Conservation (phyloP, 2,888 invertebrate species). For the Cephus runcator region DNA sequence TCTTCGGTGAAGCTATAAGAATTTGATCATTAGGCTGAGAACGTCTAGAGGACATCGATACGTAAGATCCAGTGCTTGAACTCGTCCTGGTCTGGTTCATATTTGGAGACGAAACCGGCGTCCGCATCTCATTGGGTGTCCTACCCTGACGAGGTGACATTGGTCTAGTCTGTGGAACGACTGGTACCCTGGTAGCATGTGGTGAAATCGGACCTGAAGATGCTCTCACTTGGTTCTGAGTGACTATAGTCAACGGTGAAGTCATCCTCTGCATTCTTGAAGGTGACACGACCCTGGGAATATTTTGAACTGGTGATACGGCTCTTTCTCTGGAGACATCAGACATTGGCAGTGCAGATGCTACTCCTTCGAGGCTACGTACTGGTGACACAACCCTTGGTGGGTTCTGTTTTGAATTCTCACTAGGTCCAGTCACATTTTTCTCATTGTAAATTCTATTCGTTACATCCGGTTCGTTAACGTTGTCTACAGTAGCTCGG, state of each 20-base stretch:
- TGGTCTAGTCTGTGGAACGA: neutral
- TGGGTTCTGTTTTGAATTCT: neutral
- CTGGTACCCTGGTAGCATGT: neutral
- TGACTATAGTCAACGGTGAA: slow-evolving; percentile 38
- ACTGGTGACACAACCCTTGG: slow-evolving; percentile 7
- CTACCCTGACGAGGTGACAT: slow-evolving; percentile 14
- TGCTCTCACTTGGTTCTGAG: slow-evolving; percentile 19
- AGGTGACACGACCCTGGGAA: slow-evolving; percentile 21
- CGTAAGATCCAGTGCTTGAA: slow-evolving; percentile 14
- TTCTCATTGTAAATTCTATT: neutral
- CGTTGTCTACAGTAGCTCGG: slow-evolving; percentile 31
- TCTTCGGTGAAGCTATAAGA: slow-evolving; percentile 57
- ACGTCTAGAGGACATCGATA: slow-evolving; percentile 29
- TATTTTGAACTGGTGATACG: too few relatives aligned
- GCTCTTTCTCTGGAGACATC: neutral
- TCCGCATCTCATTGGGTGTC: slow-evolving; percentile 13
- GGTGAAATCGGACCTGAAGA: slow-evolving; percentile 9
- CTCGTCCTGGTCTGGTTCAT: slow-evolving; percentile 19
- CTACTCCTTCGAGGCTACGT: slow-evolving; percentile 1
- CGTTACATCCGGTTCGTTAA: neutral
- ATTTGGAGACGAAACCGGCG: slow-evolving; percentile 29
- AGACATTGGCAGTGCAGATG: neutral
- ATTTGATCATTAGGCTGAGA: slow-evolving; percentile 59
- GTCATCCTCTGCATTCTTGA: slow-evolving; percentile 7
- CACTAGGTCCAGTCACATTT: neutral